These are phyloP conservation scores for Acomys russatus DNA, from an alignment of 2,797 vertebrate species.

Conservation along the genomic window DNA sequence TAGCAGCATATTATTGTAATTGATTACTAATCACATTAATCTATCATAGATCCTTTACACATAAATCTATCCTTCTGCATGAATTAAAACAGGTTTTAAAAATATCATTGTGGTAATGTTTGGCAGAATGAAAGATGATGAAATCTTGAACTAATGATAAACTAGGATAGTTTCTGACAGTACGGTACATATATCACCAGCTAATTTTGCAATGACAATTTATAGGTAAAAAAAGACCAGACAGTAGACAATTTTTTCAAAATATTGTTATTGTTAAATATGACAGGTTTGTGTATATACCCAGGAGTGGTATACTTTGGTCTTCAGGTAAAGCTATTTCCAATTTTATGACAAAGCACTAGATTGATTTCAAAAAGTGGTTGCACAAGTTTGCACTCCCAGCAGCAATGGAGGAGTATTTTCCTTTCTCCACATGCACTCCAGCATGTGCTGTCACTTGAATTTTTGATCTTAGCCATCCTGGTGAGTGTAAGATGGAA, in stretches of 20 bases:
- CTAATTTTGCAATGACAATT: not conserved
- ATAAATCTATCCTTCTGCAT: not conserved
- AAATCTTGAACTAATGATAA: slow-evolving; percentile 20
- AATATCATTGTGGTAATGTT: not conserved
- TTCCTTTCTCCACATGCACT: no score
- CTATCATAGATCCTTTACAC: not conserved
- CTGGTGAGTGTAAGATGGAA: no score
- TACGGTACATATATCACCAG: not conserved
- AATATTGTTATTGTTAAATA: not conserved
- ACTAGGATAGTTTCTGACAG: not conserved
- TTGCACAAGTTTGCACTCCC: no score
- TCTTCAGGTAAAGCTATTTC: no score
- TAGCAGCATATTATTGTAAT: not conserved
- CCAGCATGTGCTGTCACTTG: no score
- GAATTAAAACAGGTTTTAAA: not conserved
- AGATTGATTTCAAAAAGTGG: no score
- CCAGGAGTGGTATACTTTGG: no score
- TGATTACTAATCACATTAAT: slow-evolving; percentile 18
- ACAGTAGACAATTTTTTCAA: not conserved
- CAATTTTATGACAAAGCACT: no score
- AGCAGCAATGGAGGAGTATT: no score
- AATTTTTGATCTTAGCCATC: no score
- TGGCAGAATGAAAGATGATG: not conserved
- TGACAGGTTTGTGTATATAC: not conserved
- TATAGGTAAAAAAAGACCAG: not conserved